Evolutionary conservation across 2,888 invertebrate species (phyloP).

Genomic region (Hyles lineata): DNA sequence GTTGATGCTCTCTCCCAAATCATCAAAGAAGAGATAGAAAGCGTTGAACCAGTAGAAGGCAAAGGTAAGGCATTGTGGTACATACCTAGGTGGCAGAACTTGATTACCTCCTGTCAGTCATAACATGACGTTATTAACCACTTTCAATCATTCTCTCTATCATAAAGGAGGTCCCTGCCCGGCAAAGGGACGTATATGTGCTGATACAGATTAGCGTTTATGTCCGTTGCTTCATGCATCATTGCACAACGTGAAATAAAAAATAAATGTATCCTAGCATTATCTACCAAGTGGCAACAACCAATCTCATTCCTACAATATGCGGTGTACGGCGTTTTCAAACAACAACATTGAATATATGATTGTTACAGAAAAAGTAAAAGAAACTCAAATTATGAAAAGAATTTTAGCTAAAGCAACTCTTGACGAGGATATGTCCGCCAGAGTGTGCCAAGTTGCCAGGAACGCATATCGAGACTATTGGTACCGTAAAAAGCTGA

Average conservation of each 20-base stretch:
- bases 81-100: background rate
- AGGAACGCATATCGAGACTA: constrained; percentile 75
- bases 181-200: too few species aligned
- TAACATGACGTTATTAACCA: too few species aligned
- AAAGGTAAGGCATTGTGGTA: constrained; percentile 53
- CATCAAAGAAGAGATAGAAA: constrained; percentile 69
- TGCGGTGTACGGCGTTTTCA: background rate
- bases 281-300: too few species aligned
- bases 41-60: constrained; percentile 54
- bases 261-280: too few species aligned
- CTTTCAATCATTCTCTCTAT: too few species aligned
- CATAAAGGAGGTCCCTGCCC: too few species aligned
- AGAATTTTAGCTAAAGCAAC: constrained; percentile 53
- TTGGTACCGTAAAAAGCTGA: constrained; percentile 69
- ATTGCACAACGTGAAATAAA: too few species aligned
- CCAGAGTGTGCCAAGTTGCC: constrained; percentile 67
- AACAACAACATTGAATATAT: background rate
- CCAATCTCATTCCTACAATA: too few species aligned
- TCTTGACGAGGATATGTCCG: constrained; percentile 68
- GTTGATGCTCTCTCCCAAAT: constrained; percentile 58
- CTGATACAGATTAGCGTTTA: too few species aligned
- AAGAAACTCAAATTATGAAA: constrained; percentile 67
- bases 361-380: constrained; percentile 60
- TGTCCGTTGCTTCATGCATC: too few species aligned
- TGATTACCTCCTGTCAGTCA: too few species aligned